Conservation (phyloP, 1,140 invertebrate genomes). For the Chelonus insularis region DNA sequence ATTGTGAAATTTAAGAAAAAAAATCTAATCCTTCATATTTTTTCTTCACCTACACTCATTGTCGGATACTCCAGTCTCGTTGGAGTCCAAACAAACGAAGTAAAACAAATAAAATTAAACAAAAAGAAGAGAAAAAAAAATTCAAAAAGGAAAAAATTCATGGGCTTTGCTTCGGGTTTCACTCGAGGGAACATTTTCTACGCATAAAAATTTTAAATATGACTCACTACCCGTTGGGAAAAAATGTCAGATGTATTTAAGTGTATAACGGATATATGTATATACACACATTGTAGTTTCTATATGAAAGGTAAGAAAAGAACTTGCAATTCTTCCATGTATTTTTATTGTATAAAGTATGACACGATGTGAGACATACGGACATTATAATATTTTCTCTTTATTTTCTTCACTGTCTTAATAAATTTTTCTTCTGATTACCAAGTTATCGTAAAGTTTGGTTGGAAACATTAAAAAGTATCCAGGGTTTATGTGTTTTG, state of each 20-base stretch:
- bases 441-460: neutral
- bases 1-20: too few species aligned
- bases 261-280: constrained; percentile 8
- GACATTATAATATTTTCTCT: constrained; percentile 2
- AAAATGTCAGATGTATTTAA: constrained; percentile 10
- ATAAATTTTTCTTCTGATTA: too few species aligned
- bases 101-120: constrained; percentile 2
- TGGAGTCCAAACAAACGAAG: neutral
- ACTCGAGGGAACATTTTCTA: constrained; percentile 18
- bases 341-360: constrained; percentile 14
- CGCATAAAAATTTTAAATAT: constrained; percentile 17
- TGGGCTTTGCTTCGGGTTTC: constrained; percentile 6
- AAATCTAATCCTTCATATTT: too few species aligned
- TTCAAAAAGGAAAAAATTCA: constrained; percentile 1
- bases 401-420: neutral
- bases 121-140: neutral
- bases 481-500: too few species aligned
- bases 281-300: neutral
- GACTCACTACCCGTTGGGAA: constrained; percentile 5
- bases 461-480: too few species aligned
- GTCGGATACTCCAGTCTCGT: neutral
- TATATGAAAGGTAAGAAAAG: neutral
- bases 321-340: neutral
- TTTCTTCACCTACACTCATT: too few species aligned
- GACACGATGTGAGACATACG: constrained; percentile 2